These are phyloP conservation scores for Zygogramma bicolorata DNA, from an alignment of 2,888 invertebrate species.

Conservation along the genomic window DNA sequence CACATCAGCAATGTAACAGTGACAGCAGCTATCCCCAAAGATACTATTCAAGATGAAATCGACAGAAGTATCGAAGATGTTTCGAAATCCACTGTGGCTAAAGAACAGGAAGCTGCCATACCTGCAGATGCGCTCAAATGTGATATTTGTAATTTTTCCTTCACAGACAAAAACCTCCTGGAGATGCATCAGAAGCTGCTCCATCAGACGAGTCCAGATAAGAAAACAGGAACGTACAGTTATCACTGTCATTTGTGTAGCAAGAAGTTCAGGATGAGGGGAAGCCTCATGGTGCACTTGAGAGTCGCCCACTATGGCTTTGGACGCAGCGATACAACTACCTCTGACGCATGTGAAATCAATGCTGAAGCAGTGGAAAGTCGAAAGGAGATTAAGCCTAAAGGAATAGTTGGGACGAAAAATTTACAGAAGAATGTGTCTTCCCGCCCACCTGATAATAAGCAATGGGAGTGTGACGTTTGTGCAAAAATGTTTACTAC, in stretches of 20 bases:
- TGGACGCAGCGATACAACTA: slow-evolving; percentile 45
- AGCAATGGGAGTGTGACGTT: slow-evolving; percentile 89
- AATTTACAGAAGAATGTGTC: background rate
- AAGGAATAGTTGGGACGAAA: background rate
- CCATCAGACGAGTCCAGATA: slow-evolving; percentile 67
- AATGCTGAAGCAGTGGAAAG: background rate
- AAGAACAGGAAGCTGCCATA: background rate
- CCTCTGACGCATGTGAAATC: background rate
- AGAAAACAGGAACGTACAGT: slow-evolving; percentile 61
- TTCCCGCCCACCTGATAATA: slow-evolving; percentile 69
- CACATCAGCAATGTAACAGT: slow-evolving; percentile 22
- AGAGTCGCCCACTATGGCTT: slow-evolving; percentile 79
- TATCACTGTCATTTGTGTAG: slow-evolving; percentile 83
- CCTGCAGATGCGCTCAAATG: slow-evolving; percentile 63
- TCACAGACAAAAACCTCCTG: slow-evolving; percentile 77
- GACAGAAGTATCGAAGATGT: slow-evolving; percentile 52
- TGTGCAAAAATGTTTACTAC: slow-evolving; percentile 89
- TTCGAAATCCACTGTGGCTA: background rate
- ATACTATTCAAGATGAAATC: slow-evolving; percentile 48
- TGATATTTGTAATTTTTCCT: slow-evolving; percentile 80
- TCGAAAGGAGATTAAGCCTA: background rate
- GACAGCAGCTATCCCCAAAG: background rate
- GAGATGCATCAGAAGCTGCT: slow-evolving; percentile 82
- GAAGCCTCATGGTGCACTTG: slow-evolving; percentile 84
- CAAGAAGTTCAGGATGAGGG: slow-evolving; percentile 85